Base-by-base conservation (phyloP, 2,113 vertebrate genomes). In the Climacteris rufus region DNA sequence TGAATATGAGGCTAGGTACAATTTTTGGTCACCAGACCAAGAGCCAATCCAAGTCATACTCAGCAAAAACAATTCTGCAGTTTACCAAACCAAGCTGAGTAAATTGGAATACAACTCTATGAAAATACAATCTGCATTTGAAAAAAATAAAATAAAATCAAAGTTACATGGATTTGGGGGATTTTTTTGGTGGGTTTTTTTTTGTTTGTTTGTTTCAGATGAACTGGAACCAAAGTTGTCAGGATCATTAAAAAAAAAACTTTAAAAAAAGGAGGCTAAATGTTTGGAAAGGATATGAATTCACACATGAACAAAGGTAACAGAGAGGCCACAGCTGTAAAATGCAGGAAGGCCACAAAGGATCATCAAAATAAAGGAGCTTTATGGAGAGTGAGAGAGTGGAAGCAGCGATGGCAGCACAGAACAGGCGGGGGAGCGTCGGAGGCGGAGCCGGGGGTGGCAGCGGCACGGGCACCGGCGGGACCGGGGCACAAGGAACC, bases 51-150 rank as follows among this genome's bases (percentile, higher is more conserved):
- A 87, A 94, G 64, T 77, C 74, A 57, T 54, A 94, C 91, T 97
- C 94, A 97, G 96, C 79, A 66, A 92, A 96, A 95, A 64, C 90
- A 86, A 63, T 39, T 79, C 78, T 94, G 85, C 78, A 87, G 91
- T 91, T 97, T 97, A 94, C 70, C 65, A 93, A 95, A 85, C 93
- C 90, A 81, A 93, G 96, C 95, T 91, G 94, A 97, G 96, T 92
- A 94, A 97, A 98, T 16, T 86, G 94, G 75, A 97, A 76, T 59
- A 68, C 40, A 91, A 74, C 90, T 97, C 92, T 70, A 89, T 0
- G 74, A 93, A 95, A 93, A 96, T 72, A 98, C 97, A 98, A 98
- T 97, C 98, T 98, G 98, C 97, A 98, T 98, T 98, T 98, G 97
- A 98, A 96, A 96, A 84, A 83, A 83, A 94, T 30, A 60, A 97